These are phyloP conservation scores for Trichomycterus rosablanca DNA, from an alignment of 2,113 vertebrate species.

Conservation along the genomic window DNA sequence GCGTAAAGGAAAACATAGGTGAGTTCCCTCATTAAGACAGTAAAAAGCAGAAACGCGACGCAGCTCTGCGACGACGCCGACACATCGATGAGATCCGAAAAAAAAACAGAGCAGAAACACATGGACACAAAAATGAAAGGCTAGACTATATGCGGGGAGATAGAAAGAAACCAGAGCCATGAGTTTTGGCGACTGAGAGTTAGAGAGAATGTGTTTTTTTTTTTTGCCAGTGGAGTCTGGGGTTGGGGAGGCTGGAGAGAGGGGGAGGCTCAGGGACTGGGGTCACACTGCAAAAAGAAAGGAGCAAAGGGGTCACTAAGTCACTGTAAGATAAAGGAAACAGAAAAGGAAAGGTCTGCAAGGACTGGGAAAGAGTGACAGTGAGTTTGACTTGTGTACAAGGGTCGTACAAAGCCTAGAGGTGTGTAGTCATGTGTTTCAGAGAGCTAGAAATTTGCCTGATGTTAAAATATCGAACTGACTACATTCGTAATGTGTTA, in stretches of 20 bases:
- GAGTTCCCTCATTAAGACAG: constrained; percentile 36
- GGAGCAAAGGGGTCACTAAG: constrained; percentile 71
- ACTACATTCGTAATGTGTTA: too few species aligned
- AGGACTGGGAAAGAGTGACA: constrained; percentile 50
- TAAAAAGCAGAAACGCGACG: constrained; percentile 20
- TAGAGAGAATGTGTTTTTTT: constrained; percentile 45
- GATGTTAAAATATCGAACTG: too few species aligned
- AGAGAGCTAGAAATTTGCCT: too few species aligned
- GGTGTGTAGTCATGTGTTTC: constrained; percentile 22
- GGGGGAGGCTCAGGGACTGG: constrained; percentile 54
- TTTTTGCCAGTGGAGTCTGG: constrained; percentile 52
- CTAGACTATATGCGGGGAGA: constrained; percentile 19
- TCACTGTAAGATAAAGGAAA: constrained; percentile 68
- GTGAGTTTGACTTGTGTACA: constrained; percentile 44
- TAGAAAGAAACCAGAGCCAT: constrained; percentile 39
- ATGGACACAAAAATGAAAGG: constrained; percentile 41
- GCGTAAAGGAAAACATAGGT: constrained; percentile 16
- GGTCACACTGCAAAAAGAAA: constrained; percentile 67
- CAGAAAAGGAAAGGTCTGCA: constrained; percentile 59
- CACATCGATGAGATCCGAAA: constrained; percentile 25
- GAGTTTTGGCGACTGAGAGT: constrained; percentile 51
- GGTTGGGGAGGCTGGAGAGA: constrained; percentile 52
- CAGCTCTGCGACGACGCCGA: constrained; percentile 38
- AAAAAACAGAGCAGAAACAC: neutral
- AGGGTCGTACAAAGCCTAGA: constrained; percentile 55